Base-by-base conservation (phyloP, 2,113 vertebrate genomes). In the Phocoena phocoena region DNA sequence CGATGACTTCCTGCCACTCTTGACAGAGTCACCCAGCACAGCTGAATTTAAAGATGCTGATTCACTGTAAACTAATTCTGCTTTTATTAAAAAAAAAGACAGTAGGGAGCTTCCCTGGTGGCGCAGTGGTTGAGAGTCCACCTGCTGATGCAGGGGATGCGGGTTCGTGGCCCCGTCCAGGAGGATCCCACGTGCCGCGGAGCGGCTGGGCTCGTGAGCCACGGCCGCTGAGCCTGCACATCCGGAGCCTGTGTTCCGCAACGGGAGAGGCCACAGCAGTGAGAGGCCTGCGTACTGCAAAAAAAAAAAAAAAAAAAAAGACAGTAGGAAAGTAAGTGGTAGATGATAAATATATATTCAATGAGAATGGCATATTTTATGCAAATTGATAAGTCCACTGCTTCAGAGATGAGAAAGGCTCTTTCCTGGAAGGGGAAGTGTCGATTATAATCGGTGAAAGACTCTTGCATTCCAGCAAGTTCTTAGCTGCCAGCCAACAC, bases 401-500 rank as follows among this genome's bases (percentile, higher is more conserved):
- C n/a, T 92, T 93, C 73, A 88, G 67, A 92, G 68, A 92, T 84
- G 83, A 95, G 90, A 96, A 88, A 91, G 68, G 41, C 65, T 87
- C 93, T 96, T 95, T 96, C 85, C 79, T 92, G 76, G 96, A 93
- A 95, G 62, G 44, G 71, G 77, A 95, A 89, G 53, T 93, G 60
- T 94, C 13, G 1, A 65, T 86, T 95, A 84, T 90, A 96, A 88
- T 95, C 70, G 83, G 83, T 90, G 65, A 92, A 92, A 96, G 63
- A 73, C 63, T 88, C 44, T 86, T 89, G 70, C 50, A 63, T 97
- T 96, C 87, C 80, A 95, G 93, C 36, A 92, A 71, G 58, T 96
- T 95, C 93, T 96, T 85, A 97, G 90, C 89, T 98, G 96, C 87
- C 97, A 98, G 92, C 83, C 4, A 5, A 96, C 87, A 93, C 88